Base-by-base conservation (phyloP, 2,888 invertebrate genomes). In the Drosophila seclusa region DNA sequence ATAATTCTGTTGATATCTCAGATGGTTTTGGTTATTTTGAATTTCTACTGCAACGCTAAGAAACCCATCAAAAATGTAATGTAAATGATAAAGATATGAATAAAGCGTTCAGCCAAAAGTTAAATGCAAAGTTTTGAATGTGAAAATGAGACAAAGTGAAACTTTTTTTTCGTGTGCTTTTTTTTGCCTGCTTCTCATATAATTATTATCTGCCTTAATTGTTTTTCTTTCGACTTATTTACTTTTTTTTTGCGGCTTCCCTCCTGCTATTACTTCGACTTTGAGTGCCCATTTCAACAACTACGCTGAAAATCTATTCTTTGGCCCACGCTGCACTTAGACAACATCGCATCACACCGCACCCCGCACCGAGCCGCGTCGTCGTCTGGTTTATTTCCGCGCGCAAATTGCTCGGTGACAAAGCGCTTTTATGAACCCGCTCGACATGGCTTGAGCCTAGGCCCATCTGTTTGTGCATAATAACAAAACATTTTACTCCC, bases 171-270 rank as follows among this genome's bases (percentile, higher is more conserved):
- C 1, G 24, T 34, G 24, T 45, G 58, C 61, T 66, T 53, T 61
- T 65, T 65, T 66, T 54, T 76, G 71, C 68, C 76, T 58, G 66
- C 36, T 76, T 66, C 80, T 78, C 74, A 76, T 87, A 82, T 87
- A 78, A 88, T 84, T 83, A 89, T 89, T 87, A 89, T 89, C 89
- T 85, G 80, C 76, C 82, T 78, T 88, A 88, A 88, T 89, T 88
- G 87, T 88, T 88, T 87, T 85, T 82, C 85, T 79, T 80, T 85
- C 82, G 75, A 83, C 83, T 88, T 86, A 86, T 83, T 81, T 73
- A 70, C 77, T 75, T 76, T 54, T 68, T 60, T 45, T 45, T 24
- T 31, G 71, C 32, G 52, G 49, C 58, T 24, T 38, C 40, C 36
- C 24, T 21, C 27, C 36, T 7, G 4, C 45, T 2, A 2, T 31